Percentiles rank a stretch among this genome's conserved stretches.
phyloP scores from a whole-genome alignment of 2,888 invertebrate genomes.

The Hybos culiciformis region DNA sequence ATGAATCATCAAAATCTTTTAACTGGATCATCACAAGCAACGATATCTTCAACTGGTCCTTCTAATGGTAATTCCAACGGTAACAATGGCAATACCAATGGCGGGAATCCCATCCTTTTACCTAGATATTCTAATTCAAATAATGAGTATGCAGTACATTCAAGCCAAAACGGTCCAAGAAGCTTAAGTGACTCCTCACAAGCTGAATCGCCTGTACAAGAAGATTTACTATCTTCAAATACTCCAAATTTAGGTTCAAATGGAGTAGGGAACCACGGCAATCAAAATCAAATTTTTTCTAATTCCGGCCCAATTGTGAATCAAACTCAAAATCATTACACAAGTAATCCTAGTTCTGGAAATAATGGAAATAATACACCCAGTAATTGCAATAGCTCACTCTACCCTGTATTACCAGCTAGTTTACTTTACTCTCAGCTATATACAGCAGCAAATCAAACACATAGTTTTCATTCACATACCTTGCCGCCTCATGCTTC shows the following conservation, averaged over 20 bases:
- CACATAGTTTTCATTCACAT: constrained; percentile 58
- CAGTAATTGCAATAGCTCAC: constrained; percentile 53
- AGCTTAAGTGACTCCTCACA: constrained; percentile 72
- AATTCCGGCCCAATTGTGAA: constrained; percentile 28
- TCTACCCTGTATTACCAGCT: constrained; percentile 66
- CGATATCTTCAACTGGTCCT: constrained; percentile 32
- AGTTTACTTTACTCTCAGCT: constrained; percentile 72
- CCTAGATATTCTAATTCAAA: constrained; percentile 49
- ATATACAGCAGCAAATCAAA: constrained; percentile 65
- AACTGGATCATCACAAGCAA: constrained; percentile 37
- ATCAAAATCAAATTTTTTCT: neutral
- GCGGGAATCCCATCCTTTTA: constrained; percentile 41
- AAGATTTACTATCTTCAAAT: constrained; percentile 54
- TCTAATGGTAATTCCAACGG: constrained; percentile 17
- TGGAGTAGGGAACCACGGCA: constrained; percentile 16
- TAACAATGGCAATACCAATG: constrained; percentile 9
- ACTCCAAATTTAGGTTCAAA: constrained; percentile 43
- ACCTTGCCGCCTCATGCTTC: constrained; percentile 49
- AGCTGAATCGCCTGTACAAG: constrained; percentile 71
- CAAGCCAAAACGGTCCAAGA: constrained; percentile 51
- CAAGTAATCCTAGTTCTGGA: constrained; percentile 46
- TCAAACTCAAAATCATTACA: constrained; percentile 42
- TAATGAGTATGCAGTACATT: constrained; percentile 46
- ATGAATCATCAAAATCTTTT: constrained; percentile 36
- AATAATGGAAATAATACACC: constrained; percentile 23